Evolutionary conservation across 2,888 invertebrate species (phyloP), one percentile per base, ranked within the genome.

Genomic region (Hermaeophaga mercurialis): DNA sequence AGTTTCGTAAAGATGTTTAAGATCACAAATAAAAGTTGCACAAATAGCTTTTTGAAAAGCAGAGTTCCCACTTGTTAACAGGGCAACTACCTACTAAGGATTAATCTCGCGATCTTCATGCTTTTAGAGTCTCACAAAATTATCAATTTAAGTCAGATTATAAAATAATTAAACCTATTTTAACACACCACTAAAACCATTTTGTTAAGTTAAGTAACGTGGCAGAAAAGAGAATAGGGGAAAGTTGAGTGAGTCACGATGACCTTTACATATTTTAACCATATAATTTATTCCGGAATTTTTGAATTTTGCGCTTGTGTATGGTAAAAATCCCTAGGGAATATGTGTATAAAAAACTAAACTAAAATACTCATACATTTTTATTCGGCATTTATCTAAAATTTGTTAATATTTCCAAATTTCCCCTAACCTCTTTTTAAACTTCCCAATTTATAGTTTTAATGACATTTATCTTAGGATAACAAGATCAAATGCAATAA

Each of bases 361-460:
- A n/a, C n/a, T n/a, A n/a, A n/a, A n/a, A n/a, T n/a, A n/a, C n/a
- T n/a, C n/a, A n/a, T n/a, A n/a, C n/a, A n/a, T n/a, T n/a, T n/a
- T n/a, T n/a, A n/a, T n/a, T n/a, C n/a, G n/a, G n/a, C n/a, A n/a
- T n/a, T n/a, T n/a, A n/a, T n/a, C n/a, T n/a, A n/a, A n/a, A n/a
- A n/a, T n/a, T n/a, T n/a, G n/a, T n/a, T n/a, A 28, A 28, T n/a
- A 14, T 9, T n/a, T 15, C 1, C 31, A 15, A 44, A 8, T 46
- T 19, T 19, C 33, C 33, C 33, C 33, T 18, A 18, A 18, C 33
- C 28, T 12, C 47, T 61, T 67, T 65, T 64, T 66, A 65, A 66
- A 63, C 59, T 65, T 63, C 61, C 44, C 24, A 62, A 67, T 65
- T 64, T 63, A 67, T 67, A 49, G 36, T 62, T 66, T 64, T 65